Percentiles rank a stretch among this genome's conserved stretches.
These are phyloP conservation scores for Darevskia mixta DNA, from an alignment of 2,797 vertebrate species.

Conservation along the genomic window DNA sequence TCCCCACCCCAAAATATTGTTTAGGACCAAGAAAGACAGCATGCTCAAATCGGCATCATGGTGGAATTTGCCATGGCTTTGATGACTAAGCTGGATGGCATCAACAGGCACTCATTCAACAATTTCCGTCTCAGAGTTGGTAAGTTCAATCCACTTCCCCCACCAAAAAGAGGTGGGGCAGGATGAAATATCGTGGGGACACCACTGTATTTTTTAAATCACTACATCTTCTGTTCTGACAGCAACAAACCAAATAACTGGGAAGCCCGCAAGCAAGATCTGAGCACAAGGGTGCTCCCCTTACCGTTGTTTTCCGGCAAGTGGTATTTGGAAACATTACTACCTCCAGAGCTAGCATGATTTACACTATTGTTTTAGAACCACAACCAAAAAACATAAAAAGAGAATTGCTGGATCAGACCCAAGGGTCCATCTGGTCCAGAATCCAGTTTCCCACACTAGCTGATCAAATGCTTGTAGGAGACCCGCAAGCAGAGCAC, in stretches of 20 bases:
- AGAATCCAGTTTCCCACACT: neutral
- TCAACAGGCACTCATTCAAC: slow-evolving; percentile 98
- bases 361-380: neutral
- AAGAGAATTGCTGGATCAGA: neutral
- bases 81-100: slow-evolving; percentile 95
- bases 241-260: too few relatives aligned
- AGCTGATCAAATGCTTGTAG: neutral
- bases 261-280: too few relatives aligned
- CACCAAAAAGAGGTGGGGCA: too few relatives aligned
- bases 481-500: neutral
- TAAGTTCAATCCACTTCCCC: slow-evolving; percentile 75
- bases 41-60: slow-evolving; percentile 94
- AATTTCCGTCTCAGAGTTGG: slow-evolving; percentile 94
- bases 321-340: too few relatives aligned
- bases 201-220: neutral
- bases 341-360: too few relatives aligned
- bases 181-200: neutral
- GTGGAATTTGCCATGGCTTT: slow-evolving; percentile 96
- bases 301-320: too few relatives aligned
- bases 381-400: neutral
- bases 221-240: too few relatives aligned
- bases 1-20: neutral
- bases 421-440: neutral
- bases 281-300: too few relatives aligned
- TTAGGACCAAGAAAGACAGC: slow-evolving; percentile 90